These are phyloP conservation scores for Sebastes cheni DNA, from an alignment of 2,797 vertebrate species.

Conservation along the genomic window DNA sequence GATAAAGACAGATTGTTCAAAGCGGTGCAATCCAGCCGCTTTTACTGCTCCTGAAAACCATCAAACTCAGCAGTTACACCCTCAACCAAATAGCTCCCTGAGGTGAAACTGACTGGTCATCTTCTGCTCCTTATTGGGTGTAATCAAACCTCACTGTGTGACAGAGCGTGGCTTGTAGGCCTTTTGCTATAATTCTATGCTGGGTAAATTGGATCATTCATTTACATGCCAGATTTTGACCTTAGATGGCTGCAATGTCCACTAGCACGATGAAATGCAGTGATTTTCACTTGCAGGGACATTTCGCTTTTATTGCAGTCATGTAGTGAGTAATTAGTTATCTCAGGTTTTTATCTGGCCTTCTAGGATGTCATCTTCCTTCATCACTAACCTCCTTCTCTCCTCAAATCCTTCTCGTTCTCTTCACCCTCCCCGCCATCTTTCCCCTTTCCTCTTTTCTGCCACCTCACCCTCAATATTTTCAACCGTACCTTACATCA, in stretches of 20 bases:
- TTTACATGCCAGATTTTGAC: constrained; percentile 34
- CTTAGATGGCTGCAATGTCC: neutral
- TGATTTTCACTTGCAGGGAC: neutral
- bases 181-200: constrained; percentile 1
- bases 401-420: constrained; percentile 10
- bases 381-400: constrained; percentile 39
- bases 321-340: neutral
- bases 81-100: constrained; percentile 8
- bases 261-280: constrained; percentile 2
- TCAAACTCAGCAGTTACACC: neutral
- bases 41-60: neutral
- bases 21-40: neutral
- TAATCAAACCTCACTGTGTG: constrained; percentile 55
- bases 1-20: neutral
- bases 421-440: neutral
- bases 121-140: neutral
- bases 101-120: constrained; percentile 23
- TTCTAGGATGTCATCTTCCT: constrained; percentile 24
- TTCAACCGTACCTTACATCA: constrained; percentile 31
- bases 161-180: constrained; percentile 42
- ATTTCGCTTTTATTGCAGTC: neutral
- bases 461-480: neutral
- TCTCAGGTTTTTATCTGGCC: constrained; percentile 36
- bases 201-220: constrained; percentile 19
- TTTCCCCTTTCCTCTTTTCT: neutral